Evolutionary conservation across 2,113 vertebrate species (phyloP).

Genomic region (Ochotona princeps): DNA sequence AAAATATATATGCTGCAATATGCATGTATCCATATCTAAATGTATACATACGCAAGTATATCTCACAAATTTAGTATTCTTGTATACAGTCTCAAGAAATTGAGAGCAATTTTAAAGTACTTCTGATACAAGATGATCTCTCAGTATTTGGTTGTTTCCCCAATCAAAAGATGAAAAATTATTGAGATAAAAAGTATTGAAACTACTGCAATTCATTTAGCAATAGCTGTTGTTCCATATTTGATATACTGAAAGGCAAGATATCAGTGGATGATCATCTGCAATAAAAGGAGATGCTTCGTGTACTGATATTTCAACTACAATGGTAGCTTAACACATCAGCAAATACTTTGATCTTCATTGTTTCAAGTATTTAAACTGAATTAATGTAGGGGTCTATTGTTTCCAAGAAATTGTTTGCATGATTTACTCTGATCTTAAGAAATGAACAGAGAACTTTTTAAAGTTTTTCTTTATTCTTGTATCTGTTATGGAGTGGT

Average conservation of each 20-base stretch:
- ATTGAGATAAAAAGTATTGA: not conserved
- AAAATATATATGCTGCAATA: rapidly evolving
- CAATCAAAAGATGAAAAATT: not conserved
- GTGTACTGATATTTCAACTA: not conserved
- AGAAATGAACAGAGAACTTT: constrained; percentile 9
- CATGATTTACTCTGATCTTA: constrained; percentile 29
- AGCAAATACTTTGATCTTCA: not conserved
- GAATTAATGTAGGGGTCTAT: not conserved
- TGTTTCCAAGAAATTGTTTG: constrained; percentile 41
- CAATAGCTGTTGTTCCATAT: not conserved
- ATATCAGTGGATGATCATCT: not conserved
- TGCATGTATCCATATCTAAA: not conserved
- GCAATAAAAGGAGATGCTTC: not conserved
- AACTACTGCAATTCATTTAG: not conserved
- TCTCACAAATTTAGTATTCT: not conserved
- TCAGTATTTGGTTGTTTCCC: not conserved
- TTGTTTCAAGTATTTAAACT: constrained; percentile 53
- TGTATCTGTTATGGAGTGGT: not conserved
- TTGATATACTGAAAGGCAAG: not conserved
- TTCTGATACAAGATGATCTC: not conserved
- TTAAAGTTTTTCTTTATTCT: not conserved
- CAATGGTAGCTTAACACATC: not conserved
- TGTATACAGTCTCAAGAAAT: not conserved
- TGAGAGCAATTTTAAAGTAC: not conserved
- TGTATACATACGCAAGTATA: not conserved